These are phyloP conservation scores for Cirrhinus molitorella DNA, from an alignment of 2,797 vertebrate species.

Conservation along the genomic window DNA sequence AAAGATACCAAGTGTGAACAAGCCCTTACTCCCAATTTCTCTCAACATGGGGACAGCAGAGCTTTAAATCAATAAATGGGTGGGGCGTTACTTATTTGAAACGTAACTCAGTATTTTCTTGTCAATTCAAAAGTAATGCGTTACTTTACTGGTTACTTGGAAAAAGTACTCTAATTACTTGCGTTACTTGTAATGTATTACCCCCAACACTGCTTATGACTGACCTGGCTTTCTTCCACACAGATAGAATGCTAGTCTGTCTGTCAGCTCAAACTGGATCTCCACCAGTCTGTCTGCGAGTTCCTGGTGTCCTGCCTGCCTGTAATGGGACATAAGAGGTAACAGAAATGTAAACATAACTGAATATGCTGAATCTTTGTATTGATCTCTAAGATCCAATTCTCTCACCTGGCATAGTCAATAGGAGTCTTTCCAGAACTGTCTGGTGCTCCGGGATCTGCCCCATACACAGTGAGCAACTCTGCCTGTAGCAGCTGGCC, in stretches of 20 bases:
- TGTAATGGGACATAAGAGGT: constrained; percentile 66
- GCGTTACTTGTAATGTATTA: no score
- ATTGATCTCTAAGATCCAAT: background rate
- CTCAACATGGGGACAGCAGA: no score
- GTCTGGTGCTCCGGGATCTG: constrained; percentile 95
- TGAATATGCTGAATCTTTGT: background rate
- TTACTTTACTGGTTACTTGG: no score
- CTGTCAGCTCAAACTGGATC: constrained; percentile 97
- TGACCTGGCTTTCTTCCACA: constrained; percentile 96
- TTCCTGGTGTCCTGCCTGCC: constrained; percentile 95
- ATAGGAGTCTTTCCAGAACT: constrained; percentile 93
- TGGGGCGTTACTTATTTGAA: no score
- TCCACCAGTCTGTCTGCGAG: constrained; percentile 93
- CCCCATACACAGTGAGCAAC: constrained; percentile 92
- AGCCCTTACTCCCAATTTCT: no score
- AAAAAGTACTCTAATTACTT: no score
- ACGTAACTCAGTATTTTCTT: no score
- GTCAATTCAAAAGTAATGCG: no score
- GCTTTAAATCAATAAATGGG: no score
- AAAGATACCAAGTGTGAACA: no score
- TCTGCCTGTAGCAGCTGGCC: constrained; percentile 95
- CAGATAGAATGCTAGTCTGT: constrained; percentile 96
- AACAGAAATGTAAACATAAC: background rate
- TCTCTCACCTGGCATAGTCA: constrained; percentile 90
- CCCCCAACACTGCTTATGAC: no score